Base-by-base conservation (phyloP, 2,113 vertebrate species). In the Hyperoodon ampullatus region DNA sequence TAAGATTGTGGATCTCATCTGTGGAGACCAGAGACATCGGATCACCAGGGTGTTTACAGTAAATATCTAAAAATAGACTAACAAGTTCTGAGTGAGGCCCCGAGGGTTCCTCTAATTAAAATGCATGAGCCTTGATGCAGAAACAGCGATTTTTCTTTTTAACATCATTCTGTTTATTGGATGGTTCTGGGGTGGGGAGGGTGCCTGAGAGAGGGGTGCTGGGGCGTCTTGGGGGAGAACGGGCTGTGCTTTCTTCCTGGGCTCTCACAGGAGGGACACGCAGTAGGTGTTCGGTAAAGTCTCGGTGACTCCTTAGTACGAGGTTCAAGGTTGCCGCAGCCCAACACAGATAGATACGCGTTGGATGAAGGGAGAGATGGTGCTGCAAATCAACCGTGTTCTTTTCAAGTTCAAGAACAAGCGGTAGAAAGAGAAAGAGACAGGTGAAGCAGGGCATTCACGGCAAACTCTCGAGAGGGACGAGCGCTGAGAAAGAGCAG, bases 61-160 rank as follows among this genome's bases (percentile, higher is more conserved):
- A 68, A 63, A 66, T 16, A 55, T 55, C 96, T 96, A 84, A 93
- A 97, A 95, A 95, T 93, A 93, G 95, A 91, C 68, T 23, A 8
- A 4, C 39, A 39, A 71, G 78, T 80, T 95, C 94, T n/a, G 70
- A 88, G 75, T 0, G 6, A 88, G 88, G 53, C 88, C 85, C 50
- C 1, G 1, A 18, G 72, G 55, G 61, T 18, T 87, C 71, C 66
- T 85, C 84, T 58, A 71, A 80, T 97, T 81, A 81, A 97, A 92
- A 96, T 85, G 84, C 33, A 71, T 28, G 94, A 94, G 84, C 65
- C 88, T 85, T 28, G 42, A 26, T 88, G 65, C 66, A 63, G 86
- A 61, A 28, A 5, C 1, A 0, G 50, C 3, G 0, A 6, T 60
- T 61, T 96, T 86, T 93, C 95, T 70, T 68, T 61, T 58, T 33